phyloP scores from a whole-genome alignment of 2,888 invertebrate species.

The Drosophila glabriapex region DNA sequence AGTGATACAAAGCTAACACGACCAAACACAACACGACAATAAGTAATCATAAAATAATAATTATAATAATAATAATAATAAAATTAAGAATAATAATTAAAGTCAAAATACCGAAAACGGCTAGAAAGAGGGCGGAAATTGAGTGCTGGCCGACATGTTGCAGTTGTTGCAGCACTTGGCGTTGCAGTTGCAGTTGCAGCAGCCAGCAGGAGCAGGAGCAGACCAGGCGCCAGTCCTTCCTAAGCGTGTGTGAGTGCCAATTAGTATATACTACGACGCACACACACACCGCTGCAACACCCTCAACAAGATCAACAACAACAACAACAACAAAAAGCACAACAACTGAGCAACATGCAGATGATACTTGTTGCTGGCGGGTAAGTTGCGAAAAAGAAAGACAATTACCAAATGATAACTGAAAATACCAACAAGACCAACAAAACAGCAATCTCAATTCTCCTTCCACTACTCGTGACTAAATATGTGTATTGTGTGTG shows the following conservation, averaged over 20 bases:
- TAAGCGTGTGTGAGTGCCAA: conserved; percentile 53
- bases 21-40: conserved; percentile 42
- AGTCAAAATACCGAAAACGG: conserved; percentile 11
- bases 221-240: conserved; percentile 43
- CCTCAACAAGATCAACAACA: conserved; percentile 5
- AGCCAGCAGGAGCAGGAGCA: conserved; percentile 40
- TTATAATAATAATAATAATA: conserved; percentile 1
- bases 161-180: conserved; percentile 31
- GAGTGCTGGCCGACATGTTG: conserved; percentile 46
- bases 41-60: conserved; percentile 20
- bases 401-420: background rate
- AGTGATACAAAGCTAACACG: conserved; percentile 61
- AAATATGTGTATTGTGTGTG: conserved; percentile 22
- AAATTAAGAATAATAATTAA: conserved; percentile 1
- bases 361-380: conserved; percentile 86
- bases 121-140: conserved; percentile 13
- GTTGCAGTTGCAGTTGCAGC: conserved; percentile 42
- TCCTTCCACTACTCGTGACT: background rate
- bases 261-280: conserved; percentile 28
- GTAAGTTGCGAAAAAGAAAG: conserved; percentile 76
- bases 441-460: background rate
- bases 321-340: conserved; percentile 8
- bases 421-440: background rate
- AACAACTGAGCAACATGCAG: conserved; percentile 81
- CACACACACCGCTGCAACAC: conserved; percentile 7